phyloP scores from a whole-genome alignment of 2,888 invertebrate genomes.

The Catotricha subobsoleta region DNA sequence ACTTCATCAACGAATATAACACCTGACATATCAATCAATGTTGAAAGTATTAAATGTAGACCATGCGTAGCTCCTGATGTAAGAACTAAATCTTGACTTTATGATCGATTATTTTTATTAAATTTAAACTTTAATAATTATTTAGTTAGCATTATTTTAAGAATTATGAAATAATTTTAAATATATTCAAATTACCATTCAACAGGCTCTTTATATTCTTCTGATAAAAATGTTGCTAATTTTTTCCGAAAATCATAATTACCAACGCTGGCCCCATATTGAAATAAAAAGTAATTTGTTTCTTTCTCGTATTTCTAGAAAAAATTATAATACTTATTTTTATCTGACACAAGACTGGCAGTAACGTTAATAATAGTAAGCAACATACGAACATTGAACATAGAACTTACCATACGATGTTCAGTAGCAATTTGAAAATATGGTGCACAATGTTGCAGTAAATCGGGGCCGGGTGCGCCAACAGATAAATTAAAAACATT shows the following conservation, averaged over 20 bases:
- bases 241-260: conserved; percentile 31
- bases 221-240: conserved; percentile 30
- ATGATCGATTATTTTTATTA: no score
- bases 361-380: conserved; percentile 4
- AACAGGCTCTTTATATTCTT: conserved; percentile 29
- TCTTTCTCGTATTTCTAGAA: conserved; percentile 21
- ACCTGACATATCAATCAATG: conserved; percentile 32
- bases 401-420: conserved; percentile 32
- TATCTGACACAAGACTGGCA: no score
- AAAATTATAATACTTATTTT: conserved; percentile 3
- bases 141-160: neutral
- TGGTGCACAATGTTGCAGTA: conserved; percentile 29
- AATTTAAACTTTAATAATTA: conserved; percentile 6
- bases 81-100: conserved; percentile 36
- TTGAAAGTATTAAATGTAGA: conserved; percentile 35
- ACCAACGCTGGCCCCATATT: conserved; percentile 36
- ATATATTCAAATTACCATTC: conserved; percentile 23
- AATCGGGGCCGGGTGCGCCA: conserved; percentile 36
- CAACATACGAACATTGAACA: no score
- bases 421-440: conserved; percentile 30
- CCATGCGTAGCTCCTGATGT: conserved; percentile 44
- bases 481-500: conserved; percentile 32
- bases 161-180: neutral
- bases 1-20: conserved; percentile 44
- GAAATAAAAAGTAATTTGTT: conserved; percentile 30